Percentiles rank a stretch among this genome's conserved stretches.
Evolutionary conservation across 2,888 invertebrate genomes (phyloP).

Genomic region (Tricholauxania praeusta): DNA sequence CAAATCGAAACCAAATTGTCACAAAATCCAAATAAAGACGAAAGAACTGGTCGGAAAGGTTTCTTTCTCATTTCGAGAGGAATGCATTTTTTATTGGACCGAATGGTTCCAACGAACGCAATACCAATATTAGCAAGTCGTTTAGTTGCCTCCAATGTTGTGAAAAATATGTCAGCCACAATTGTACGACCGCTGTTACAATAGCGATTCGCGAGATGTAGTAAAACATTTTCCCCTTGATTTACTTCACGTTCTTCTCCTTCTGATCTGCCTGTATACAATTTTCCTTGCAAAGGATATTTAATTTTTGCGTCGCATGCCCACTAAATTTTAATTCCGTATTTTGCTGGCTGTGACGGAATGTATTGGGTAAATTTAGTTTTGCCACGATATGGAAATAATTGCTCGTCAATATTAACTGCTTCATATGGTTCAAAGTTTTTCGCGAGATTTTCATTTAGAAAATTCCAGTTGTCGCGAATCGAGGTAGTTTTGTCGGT

Average conservation of each 20-base stretch:
- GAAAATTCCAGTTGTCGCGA: constrained; percentile 51
- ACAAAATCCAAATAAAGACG: constrained; percentile 19
- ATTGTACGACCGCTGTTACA: constrained; percentile 8
- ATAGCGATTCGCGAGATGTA: constrained; percentile 43
- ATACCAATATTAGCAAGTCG: constrained; percentile 21
- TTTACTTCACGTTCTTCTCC: constrained; percentile 48
- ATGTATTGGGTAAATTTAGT: constrained; percentile 45
- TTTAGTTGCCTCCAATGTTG: constrained; percentile 7
- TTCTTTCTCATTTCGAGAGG: constrained; percentile 22
- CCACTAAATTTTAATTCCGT: constrained; percentile 41
- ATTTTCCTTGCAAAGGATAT: constrained; percentile 27
- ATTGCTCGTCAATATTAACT: constrained; percentile 54
- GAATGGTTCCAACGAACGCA: background rate
- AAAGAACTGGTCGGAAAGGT: constrained; percentile 13
- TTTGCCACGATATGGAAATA: constrained; percentile 14
- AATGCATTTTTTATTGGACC: constrained; percentile 20
- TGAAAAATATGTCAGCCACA: too few species aligned
- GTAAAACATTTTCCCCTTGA: constrained; percentile 42
- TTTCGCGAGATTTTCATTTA: constrained; percentile 53
- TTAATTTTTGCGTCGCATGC: too few species aligned
- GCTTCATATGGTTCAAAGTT: constrained; percentile 51
- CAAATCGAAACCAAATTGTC: constrained; percentile 7
- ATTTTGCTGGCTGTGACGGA: constrained; percentile 37
- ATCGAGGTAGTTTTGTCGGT: constrained; percentile 53
- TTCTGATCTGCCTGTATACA: constrained; percentile 43